Percentiles rank a stretch among this genome's conserved stretches.
Evolutionary conservation across 2,888 invertebrate genomes (phyloP).

Genomic region (Polyommatus icarus): DNA sequence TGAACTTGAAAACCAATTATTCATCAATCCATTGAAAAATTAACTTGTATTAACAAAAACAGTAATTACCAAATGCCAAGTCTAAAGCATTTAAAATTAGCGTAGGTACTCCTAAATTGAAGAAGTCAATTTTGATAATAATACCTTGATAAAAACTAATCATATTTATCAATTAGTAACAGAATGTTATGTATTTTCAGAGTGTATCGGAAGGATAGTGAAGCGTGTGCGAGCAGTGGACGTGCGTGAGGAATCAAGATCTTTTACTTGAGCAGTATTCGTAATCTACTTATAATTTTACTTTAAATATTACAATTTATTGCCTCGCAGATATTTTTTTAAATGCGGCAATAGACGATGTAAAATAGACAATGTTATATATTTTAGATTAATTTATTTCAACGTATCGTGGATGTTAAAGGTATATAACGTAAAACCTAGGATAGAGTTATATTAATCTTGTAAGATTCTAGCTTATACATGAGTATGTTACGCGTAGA

Average conservation of each 20-base stretch:
- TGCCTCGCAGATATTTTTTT: conserved; percentile 52
- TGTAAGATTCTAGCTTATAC: conserved; percentile 34
- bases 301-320: conserved; percentile 39
- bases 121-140: too few relatives aligned
- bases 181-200: conserved; percentile 16
- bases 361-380: conserved; percentile 25
- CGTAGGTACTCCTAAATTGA: not conserved
- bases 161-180: not conserved
- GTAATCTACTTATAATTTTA: conserved; percentile 61
- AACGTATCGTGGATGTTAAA: not conserved
- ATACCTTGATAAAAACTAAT: not conserved
- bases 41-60: not conserved
- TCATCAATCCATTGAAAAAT: not conserved
- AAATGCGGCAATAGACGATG: conserved; percentile 25
- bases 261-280: conserved; percentile 78
- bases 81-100: not conserved
- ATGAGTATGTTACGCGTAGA: conserved; percentile 42
- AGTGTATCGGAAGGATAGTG: conserved; percentile 28
- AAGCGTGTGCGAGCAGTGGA: not conserved
- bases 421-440: not conserved
- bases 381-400: conserved; percentile 29
- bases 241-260: conserved; percentile 63
- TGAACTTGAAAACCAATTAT: not conserved
- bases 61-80: not conserved
- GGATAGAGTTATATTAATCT: not conserved